Evolutionary conservation across 2,113 vertebrate genomes (phyloP), one percentile per base, ranked within the genome.

Genomic region (Festucalex cinctus): DNA sequence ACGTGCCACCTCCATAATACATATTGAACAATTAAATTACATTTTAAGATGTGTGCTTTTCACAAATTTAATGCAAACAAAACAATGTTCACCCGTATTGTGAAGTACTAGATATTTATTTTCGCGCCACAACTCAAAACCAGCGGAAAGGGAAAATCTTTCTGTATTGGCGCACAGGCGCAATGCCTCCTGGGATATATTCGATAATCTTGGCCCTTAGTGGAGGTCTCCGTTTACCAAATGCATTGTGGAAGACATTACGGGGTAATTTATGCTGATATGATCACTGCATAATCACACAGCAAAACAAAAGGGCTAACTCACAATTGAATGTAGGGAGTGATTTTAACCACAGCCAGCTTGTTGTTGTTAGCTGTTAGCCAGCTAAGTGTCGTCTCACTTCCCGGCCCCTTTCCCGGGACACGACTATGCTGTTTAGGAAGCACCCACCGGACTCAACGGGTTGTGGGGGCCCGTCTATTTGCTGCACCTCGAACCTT

Each of bases 401-500:
- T n/a, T 60, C n/a, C 36, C n/a, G 37, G 35, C 9, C 6, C 6
- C 17, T 9, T 35, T 6, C 2, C 4, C 13, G 37, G 39, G 39
- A 12, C 7, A 13, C 14, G 60, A 43, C 60, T 62, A 62, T 26
- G 13, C 35, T 43, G 13, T 56, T 14, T 32, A 17, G 54, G 16
- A 32, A 32, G 26, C 54, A 4, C 22, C 22, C 12, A 24, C 51
- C 24, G 6, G 32, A 14, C 26, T 17, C 5, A 4, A 24, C 0
- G 13, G 36, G 14, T 41, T 37, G 49, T 44, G 71, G 81, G 78
- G 3, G 48, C 2, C 66, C 66, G 80, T 78, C 70, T 85, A 85
- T 58, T 56, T 84, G 54, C 83, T 81, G 83, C 79, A 68, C 69
- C 48, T 62, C 69, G 54, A 24, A 60, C 20, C 70, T 62, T 81